Evolutionary conservation across 1,140 invertebrate species (phyloP).

Genomic region (Magallana gigas): DNA sequence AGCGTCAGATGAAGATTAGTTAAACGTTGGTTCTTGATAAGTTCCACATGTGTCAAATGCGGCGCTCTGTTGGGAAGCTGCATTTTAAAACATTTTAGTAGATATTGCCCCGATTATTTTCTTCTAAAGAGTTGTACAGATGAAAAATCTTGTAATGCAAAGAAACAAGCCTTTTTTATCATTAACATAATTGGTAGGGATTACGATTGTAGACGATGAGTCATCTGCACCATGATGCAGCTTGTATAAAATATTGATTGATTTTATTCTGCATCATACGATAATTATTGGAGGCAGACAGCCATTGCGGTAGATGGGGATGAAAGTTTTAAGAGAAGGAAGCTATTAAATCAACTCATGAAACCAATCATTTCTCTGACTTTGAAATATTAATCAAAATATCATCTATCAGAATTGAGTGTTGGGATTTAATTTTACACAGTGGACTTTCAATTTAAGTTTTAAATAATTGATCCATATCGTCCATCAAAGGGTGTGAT

Average conservation of each 20-base stretch:
- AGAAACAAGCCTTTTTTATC: background rate
- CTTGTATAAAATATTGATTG: background rate
- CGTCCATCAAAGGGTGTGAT: background rate
- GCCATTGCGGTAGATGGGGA: background rate
- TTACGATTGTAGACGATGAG: background rate
- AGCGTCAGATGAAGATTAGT: background rate
- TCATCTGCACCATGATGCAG: constrained; percentile 12
- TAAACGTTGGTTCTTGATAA: background rate
- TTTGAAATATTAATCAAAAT: background rate
- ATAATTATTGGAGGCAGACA: background rate
- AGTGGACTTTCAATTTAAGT: too few species aligned
- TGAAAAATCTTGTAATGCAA: too few species aligned
- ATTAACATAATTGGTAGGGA: background rate
- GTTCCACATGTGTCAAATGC: constrained; percentile 3
- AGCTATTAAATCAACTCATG: background rate
- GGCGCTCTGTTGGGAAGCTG: background rate
- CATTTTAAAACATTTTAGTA: too few species aligned
- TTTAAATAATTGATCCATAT: too few species aligned
- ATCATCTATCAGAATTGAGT: background rate
- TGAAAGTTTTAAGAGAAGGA: background rate
- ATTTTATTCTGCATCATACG: background rate
- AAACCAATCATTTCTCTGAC: background rate
- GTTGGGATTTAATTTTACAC: too few species aligned
- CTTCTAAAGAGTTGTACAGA: too few species aligned
- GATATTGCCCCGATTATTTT: too few species aligned